Percentiles rank a stretch among this genome's conserved stretches.
phyloP scores from a whole-genome alignment of 1,140 invertebrate species.

The Rhopalosiphum padi region DNA sequence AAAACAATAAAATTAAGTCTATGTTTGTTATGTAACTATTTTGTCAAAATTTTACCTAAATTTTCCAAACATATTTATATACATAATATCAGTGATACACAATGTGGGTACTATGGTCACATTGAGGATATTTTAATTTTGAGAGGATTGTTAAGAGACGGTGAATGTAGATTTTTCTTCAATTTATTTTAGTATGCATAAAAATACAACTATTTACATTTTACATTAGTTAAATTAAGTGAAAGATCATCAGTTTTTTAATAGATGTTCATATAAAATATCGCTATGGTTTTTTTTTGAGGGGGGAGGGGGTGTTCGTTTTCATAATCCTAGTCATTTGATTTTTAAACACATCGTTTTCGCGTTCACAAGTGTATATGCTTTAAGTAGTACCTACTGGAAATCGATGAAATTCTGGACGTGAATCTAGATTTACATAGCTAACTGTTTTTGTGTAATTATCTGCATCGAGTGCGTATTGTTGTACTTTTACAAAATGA shows the following conservation, averaged over 20 bases:
- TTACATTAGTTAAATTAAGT: no score
- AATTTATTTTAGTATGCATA: neutral
- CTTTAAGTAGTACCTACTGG: no score
- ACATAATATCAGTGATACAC: no score
- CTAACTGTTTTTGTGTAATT: neutral
- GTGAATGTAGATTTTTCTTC: neutral
- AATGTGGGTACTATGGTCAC: neutral
- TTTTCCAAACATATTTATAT: neutral
- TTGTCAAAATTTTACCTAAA: neutral
- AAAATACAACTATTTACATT: no score
- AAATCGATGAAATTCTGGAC: no score
- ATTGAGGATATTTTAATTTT: neutral
- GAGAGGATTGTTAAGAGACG: neutral
- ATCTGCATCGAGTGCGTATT: neutral
- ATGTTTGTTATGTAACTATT: neutral
- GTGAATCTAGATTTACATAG: neutral
- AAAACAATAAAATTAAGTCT: neutral
- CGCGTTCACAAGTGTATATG: no score
- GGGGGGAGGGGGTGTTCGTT: no score
- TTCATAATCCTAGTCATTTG: no score
- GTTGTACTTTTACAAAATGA: neutral
- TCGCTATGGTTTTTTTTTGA: no score
- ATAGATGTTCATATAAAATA: no score
- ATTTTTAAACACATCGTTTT: no score
- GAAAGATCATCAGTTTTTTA: no score